Conservation (phyloP, 2,888 invertebrate genomes). For the Thera britannica region DNA sequence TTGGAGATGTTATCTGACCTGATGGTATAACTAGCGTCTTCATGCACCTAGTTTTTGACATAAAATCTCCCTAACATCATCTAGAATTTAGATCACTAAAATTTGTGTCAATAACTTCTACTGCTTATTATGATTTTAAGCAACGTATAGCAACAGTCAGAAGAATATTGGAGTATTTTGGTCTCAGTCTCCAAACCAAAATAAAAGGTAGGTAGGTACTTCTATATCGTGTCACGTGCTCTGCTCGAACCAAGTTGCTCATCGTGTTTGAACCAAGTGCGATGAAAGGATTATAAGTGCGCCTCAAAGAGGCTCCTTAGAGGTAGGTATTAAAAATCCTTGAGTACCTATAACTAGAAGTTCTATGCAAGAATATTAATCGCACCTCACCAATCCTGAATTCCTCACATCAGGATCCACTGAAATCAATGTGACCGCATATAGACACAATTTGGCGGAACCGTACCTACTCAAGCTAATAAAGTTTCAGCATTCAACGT, state of each 20-base stretch:
- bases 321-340: too few species aligned
- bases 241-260: too few species aligned
- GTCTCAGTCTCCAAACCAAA: too few species aligned
- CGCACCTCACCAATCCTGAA: neutral
- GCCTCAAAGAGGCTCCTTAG: too few species aligned
- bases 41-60: neutral
- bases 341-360: neutral
- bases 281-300: too few species aligned
- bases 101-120: neutral
- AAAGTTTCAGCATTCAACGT: constrained; percentile 57
- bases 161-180: too few species aligned
- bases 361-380: neutral
- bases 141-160: too few species aligned
- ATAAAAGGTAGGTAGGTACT: too few species aligned
- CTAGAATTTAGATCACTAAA: neutral
- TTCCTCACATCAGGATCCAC: constrained; percentile 3
- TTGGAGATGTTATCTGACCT: constrained; percentile 29
- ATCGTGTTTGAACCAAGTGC: too few species aligned
- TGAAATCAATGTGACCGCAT: constrained; percentile 19
- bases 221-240: too few species aligned
- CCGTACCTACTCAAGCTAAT: constrained; percentile 51
- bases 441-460: constrained; percentile 52
- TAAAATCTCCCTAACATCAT: neutral
- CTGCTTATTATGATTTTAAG: too few species aligned
- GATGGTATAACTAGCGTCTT: constrained; percentile 12